Evolutionary conservation across 1,140 invertebrate species (phyloP).

Genomic region (Copidosoma floridanum): DNA sequence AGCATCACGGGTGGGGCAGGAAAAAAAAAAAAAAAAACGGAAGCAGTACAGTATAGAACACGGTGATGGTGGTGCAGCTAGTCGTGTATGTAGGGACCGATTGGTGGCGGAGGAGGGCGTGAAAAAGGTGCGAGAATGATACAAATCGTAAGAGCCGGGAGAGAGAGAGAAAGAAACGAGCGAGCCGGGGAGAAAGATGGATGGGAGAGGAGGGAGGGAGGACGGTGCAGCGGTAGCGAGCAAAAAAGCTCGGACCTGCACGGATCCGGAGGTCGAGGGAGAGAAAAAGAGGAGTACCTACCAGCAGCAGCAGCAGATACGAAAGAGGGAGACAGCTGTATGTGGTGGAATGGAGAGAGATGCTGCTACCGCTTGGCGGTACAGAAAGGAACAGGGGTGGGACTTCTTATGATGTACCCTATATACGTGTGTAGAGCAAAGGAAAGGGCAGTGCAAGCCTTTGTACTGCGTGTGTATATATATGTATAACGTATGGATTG

Average conservation of each 20-base stretch:
- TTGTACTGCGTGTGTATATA: neutral
- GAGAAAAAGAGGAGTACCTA: neutral
- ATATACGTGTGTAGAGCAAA: too few species aligned
- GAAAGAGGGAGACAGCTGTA: neutral
- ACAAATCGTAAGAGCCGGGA: conserved; percentile 21
- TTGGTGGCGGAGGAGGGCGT: too few species aligned
- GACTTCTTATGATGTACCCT: too few species aligned
- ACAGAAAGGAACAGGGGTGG: too few species aligned
- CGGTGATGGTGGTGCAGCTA: too few species aligned
- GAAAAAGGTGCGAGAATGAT: conserved; percentile 23
- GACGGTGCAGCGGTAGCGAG: neutral
- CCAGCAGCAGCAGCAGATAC: neutral
- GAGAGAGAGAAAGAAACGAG: conserved; percentile 8
- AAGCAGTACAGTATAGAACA: too few species aligned
- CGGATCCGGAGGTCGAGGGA: neutral
- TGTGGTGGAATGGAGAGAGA: too few species aligned
- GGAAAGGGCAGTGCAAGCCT: conserved; percentile 1
- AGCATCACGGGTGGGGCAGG: too few species aligned
- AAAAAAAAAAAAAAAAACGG: too few species aligned
- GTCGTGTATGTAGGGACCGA: too few species aligned
- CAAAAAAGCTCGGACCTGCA: too few species aligned
- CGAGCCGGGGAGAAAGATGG: neutral
- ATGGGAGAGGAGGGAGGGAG: neutral
- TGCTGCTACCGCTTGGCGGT: too few species aligned
- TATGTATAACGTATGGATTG: neutral